phyloP scores from a whole-genome alignment of 2,113 vertebrate genomes.

The Cygnus atratus region DNA sequence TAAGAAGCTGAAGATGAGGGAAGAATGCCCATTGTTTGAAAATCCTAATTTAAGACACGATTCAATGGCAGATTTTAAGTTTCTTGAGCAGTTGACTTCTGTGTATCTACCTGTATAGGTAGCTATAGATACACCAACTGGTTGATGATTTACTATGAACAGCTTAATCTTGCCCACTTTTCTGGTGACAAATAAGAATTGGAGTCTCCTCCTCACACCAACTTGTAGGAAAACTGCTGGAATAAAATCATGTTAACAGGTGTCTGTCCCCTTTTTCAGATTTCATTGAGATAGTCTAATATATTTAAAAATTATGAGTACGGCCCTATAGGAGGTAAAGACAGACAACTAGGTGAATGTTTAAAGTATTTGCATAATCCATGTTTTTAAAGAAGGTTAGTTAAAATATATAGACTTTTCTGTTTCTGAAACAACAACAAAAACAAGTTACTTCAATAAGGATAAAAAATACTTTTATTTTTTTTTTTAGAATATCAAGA shows the following conservation, averaged over 20 bases:
- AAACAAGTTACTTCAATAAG: not conserved
- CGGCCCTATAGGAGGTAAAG: not conserved
- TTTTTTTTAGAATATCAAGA: not conserved
- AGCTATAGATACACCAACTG: fast-evolving
- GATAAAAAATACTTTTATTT: not conserved
- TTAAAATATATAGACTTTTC: not conserved
- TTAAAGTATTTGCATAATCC: not conserved
- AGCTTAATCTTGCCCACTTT: not conserved
- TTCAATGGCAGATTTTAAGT: not conserved
- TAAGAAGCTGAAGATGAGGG: not conserved
- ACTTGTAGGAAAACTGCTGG: not conserved
- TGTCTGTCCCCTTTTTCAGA: not conserved
- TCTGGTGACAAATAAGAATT: not conserved
- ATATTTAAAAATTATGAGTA: not conserved
- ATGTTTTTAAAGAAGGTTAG: not conserved
- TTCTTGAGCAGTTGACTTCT: not conserved
- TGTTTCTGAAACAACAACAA: not conserved
- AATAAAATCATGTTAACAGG: not conserved
- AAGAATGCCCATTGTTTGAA: not conserved
- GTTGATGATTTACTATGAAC: not conserved
- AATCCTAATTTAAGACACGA: not conserved
- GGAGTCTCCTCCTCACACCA: not conserved
- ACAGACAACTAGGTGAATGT: not conserved
- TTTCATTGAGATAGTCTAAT: not conserved
- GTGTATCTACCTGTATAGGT: not conserved